These are phyloP conservation scores for Seriola dumerili DNA, from an alignment of 2,113 vertebrate species.

Conservation along the genomic window DNA sequence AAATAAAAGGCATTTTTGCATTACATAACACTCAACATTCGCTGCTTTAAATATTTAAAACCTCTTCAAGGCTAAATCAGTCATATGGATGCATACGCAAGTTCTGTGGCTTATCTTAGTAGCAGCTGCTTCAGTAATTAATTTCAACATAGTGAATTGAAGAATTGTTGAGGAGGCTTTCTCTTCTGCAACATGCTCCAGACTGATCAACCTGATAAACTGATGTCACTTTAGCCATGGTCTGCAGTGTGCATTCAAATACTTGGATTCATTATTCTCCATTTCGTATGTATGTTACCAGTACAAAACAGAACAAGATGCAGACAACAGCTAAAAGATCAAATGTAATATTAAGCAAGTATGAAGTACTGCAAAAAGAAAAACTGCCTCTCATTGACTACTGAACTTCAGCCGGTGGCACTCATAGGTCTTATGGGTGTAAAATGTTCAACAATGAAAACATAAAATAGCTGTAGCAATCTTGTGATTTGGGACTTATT, in stretches of 20 bases:
- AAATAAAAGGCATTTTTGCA: conserved; percentile 39
- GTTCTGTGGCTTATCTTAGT: conserved; percentile 16
- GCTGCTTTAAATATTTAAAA: conserved; percentile 52
- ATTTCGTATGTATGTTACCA: neutral
- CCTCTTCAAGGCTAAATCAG: conserved; percentile 28
- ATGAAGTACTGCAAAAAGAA: neutral
- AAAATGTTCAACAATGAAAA: conserved; percentile 21
- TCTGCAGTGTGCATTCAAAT: conserved; percentile 1
- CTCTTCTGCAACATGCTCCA: conserved; percentile 2
- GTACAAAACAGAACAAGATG: neutral
- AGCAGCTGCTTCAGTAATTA: conserved; percentile 19
- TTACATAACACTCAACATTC: conserved; percentile 32
- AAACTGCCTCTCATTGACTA: neutral
- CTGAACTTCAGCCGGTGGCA: neutral
- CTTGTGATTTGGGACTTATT: neutral
- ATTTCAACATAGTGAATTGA: conserved; percentile 17
- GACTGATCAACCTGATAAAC: neutral
- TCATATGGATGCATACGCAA: conserved; percentile 26
- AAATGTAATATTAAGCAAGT: conserved; percentile 3
- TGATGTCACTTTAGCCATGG: neutral
- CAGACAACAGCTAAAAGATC: neutral
- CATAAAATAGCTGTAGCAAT: neutral
- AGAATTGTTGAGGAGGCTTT: neutral
- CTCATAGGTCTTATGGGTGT: neutral
- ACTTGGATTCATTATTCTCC: neutral